Base-by-base conservation (phyloP, 2,888 invertebrate genomes). In the Unio pictorum region DNA sequence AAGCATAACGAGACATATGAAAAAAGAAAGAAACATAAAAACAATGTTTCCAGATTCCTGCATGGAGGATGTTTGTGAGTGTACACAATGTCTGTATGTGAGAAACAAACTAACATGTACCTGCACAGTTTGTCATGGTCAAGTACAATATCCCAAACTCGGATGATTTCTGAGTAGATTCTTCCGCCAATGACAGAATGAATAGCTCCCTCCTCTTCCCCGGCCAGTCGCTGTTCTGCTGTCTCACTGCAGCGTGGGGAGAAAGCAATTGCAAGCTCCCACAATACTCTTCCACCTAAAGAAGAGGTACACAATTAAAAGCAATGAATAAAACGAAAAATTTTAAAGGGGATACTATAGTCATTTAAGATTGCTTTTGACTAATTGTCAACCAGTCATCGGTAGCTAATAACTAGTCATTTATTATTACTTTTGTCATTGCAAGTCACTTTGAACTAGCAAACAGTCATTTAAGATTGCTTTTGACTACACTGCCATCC, bases 191-290 rank as follows among this genome's bases (percentile, higher is more conserved):
- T 66, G 3, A 80, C 81, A 23, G 79, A 59, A 26, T 75, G 75
- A 55, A 68, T 72, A 6, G 70, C 74, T n/a, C 68, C 76, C n/a
- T 71, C 67, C 26, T 73, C 66, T 11, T 79, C 75, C 3, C 59
- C 67, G 18, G 77, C 75, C 8, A 85, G 74, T 26, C 81, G 68
- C 18, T 74, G 72, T 30, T 84, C 82, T 8, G 83, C 77, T 20
- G 72, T 74, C 60, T 84, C 83, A 74, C 82, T 85, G n/a, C 78
- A 72, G 18, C 83, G 71, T 55, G 84, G 83, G 2, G 85, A 85
- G 66, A 86, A 87, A 4, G 86, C 83, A 26, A 86, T 73, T 11
- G 86, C 86, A 18, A 83, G 69, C 67, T 87, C 86, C 86, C 86
- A 87, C 8, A 87, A 64, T 34, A 87, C 83, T 61, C 82, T 76